Evolutionary conservation across 2,888 invertebrate genomes (phyloP).

Genomic region (Nomada goodeniana): DNA sequence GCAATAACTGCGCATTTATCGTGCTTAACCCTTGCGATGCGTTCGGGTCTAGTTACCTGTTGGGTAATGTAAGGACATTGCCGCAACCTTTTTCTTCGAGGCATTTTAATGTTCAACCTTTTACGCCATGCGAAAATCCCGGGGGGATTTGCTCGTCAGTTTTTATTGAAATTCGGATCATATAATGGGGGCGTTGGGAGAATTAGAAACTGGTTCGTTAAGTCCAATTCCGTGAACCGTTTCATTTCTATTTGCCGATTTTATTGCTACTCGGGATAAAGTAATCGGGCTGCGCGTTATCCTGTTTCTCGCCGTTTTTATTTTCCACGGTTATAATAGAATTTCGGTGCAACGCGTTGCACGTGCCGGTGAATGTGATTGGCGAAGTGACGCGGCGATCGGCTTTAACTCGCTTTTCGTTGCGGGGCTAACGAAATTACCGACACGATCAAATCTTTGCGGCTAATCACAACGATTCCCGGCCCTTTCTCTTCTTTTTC

Average conservation of each 20-base stretch:
- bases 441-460: slow-evolving; percentile 30
- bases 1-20: background rate
- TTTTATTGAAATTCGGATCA: no score
- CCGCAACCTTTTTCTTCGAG: no score
- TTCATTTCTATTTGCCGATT: background rate
- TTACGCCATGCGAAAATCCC: no score
- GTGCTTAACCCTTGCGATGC: no score
- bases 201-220: slow-evolving; percentile 5
- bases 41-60: no score
- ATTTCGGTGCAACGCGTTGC: slow-evolving; percentile 1
- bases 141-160: no score
- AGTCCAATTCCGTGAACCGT: background rate
- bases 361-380: slow-evolving; percentile 12
- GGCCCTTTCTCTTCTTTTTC: background rate
- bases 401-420: slow-evolving; percentile 16
- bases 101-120: no score
- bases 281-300: no score
- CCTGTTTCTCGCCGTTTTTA: background rate
- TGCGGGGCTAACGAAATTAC: slow-evolving; percentile 35
- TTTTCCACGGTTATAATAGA: background rate
- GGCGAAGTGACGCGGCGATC: background rate
- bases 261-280: background rate
- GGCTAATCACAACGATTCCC: slow-evolving; percentile 16
- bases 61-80: no score
- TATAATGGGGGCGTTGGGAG: background rate